Evolutionary conservation across 1,140 invertebrate species (phyloP).

Genomic region (Danaus plexippus): DNA sequence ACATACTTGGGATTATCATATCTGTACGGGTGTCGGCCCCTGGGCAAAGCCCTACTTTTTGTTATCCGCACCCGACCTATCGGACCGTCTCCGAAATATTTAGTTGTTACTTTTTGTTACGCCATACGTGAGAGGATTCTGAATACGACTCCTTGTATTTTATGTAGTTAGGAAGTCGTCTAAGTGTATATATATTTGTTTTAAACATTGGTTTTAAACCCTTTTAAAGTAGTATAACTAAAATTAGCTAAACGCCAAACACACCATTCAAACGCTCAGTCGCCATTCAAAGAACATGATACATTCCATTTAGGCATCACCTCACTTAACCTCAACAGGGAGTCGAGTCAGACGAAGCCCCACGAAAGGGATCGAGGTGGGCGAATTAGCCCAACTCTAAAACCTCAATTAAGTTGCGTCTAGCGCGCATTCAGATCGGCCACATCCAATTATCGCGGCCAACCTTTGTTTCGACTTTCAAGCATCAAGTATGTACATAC

Average conservation of each 20-base stretch:
- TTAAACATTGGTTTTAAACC: too few relatives aligned
- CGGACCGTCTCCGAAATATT: constrained; percentile 64
- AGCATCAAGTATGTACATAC: not conserved
- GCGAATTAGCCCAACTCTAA: constrained; percentile 68
- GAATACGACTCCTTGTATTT: constrained; percentile 42
- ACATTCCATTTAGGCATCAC: constrained; percentile 10
- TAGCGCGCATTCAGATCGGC: constrained; percentile 60
- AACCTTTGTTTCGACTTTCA: constrained; percentile 41
- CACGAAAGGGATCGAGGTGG: constrained; percentile 53
- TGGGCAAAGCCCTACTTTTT: constrained; percentile 54
- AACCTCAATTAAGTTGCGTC: constrained; percentile 71
- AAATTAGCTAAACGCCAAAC: too few relatives aligned
- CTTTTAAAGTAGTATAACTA: too few relatives aligned
- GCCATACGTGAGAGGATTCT: constrained; percentile 59
- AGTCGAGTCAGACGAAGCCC: constrained; percentile 41
- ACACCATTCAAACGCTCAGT: too few relatives aligned
- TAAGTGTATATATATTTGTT: too few relatives aligned
- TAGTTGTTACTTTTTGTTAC: constrained; percentile 70
- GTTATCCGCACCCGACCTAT: constrained; percentile 62
- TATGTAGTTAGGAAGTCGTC: constrained; percentile 16
- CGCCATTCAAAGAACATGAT: too few relatives aligned
- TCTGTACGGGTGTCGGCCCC: constrained; percentile 53
- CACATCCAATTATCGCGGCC: constrained; percentile 66
- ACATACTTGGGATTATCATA: constrained; percentile 70
- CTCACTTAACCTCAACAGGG: constrained; percentile 41